Conservation (phyloP, 2,888 invertebrate genomes). For the Galeruca laticollis region DNA sequence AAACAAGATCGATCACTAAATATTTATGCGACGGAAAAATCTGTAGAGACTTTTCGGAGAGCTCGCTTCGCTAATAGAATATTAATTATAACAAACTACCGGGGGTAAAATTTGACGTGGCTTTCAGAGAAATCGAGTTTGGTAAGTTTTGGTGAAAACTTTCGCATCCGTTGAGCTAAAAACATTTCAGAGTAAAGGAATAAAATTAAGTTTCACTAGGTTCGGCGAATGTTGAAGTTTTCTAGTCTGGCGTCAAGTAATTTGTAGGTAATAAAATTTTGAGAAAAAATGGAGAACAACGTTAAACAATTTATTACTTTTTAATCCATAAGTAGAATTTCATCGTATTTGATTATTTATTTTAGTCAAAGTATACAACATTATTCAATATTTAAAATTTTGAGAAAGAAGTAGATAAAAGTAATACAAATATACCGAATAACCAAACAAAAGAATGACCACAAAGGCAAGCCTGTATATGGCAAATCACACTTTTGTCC, state of each 20-base stretch:
- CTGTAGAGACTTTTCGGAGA: constrained; percentile 49
- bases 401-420: no score
- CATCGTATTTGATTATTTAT: no score
- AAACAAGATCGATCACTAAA: constrained; percentile 33
- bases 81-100: constrained; percentile 53
- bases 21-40: constrained; percentile 45
- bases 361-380: no score
- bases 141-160: constrained; percentile 33
- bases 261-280: no score
- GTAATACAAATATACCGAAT: no score
- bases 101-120: constrained; percentile 44
- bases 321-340: no score
- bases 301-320: no score
- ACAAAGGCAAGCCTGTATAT: no score
- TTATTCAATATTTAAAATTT: no score
- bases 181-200: constrained; percentile 27
- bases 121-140: constrained; percentile 44
- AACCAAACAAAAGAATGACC: no score
- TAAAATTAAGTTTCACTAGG: constrained; percentile 22
- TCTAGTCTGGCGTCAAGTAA: neutral
- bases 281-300: no score
- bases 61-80: constrained; percentile 54
- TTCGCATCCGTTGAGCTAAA: constrained; percentile 25
- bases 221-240: constrained; percentile 24
- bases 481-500: no score